Conservation (phyloP, 2,113 vertebrate genomes). For the Calyptomena viridis region DNA sequence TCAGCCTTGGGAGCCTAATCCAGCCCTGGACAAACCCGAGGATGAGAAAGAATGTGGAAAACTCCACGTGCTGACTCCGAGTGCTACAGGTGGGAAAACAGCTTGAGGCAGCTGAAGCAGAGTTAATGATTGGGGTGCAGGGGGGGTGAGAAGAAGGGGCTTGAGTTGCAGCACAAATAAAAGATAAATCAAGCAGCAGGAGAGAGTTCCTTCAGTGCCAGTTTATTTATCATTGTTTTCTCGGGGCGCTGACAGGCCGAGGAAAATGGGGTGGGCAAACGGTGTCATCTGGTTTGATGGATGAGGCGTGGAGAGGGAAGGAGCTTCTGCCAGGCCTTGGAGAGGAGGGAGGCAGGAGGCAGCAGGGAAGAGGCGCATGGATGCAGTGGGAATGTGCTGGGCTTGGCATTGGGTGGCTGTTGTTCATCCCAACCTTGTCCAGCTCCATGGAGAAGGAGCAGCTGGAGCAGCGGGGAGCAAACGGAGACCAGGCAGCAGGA, state of each 20-base stretch:
- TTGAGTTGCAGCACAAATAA: constrained; percentile 14
- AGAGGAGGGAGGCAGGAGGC: neutral
- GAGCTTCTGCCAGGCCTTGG: neutral
- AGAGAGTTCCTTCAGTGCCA: constrained; percentile 17
- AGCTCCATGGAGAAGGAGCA: neutral
- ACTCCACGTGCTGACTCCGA: neutral
- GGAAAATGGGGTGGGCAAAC: constrained; percentile 4
- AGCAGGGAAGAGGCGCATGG: neutral
- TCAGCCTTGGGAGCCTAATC: neutral
- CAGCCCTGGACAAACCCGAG: neutral
- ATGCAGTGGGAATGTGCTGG: neutral
- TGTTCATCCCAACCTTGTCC: neutral
- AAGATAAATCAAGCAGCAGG: constrained; percentile 69
- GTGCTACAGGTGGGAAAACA: neutral
- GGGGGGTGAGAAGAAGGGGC: neutral
- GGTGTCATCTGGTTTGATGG: constrained; percentile 51
- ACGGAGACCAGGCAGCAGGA: neutral
- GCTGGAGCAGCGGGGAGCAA: neutral
- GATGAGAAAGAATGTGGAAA: neutral
- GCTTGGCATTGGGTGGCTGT: neutral
- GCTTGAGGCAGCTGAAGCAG: neutral
- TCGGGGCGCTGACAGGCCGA: constrained; percentile 13
- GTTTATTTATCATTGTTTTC: constrained; percentile 70
- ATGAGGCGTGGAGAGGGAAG: constrained; percentile 60
- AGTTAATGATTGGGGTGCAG: neutral